Evolutionary conservation across 2,797 vertebrate species (phyloP).

Genomic region (Syndactyla subalaris): DNA sequence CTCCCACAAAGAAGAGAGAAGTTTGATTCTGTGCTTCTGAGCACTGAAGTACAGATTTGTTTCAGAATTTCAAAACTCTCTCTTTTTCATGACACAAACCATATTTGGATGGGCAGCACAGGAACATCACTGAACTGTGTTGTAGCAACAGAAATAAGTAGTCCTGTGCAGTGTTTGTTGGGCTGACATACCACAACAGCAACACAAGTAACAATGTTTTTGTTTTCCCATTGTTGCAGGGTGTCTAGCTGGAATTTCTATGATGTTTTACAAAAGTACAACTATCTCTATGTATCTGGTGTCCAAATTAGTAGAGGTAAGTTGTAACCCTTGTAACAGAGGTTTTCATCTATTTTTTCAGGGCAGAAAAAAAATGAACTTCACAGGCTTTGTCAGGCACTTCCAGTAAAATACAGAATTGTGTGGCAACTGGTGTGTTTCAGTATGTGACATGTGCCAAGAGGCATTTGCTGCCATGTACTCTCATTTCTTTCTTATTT

Average conservation of each 20-base stretch:
- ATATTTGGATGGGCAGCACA: background rate
- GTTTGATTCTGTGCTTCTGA: background rate
- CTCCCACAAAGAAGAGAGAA: background rate
- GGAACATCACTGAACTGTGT: background rate
- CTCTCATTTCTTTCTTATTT: background rate
- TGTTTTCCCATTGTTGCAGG: constrained; percentile 77
- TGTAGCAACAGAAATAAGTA: background rate
- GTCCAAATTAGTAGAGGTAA: constrained; percentile 97
- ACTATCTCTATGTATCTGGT: constrained; percentile 98
- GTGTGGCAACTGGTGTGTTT: background rate
- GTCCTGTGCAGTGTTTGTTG: background rate
- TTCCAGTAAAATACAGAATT: background rate
- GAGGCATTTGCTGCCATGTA: background rate
- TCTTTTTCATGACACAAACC: background rate
- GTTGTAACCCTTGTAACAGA: background rate
- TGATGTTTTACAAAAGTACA: constrained; percentile 99
- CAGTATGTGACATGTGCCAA: background rate
- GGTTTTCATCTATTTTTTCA: background rate
- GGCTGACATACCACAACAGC: background rate
- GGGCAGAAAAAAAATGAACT: background rate
- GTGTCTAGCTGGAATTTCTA: constrained; percentile 94
- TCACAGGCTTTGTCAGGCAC: background rate
- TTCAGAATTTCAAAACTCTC: background rate
- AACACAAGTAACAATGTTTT: background rate
- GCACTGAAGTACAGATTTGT: background rate